Percentiles rank a stretch among this genome's conserved stretches.
Evolutionary conservation across 2,888 invertebrate genomes (phyloP).

Genomic region (Trilocha varians): DNA sequence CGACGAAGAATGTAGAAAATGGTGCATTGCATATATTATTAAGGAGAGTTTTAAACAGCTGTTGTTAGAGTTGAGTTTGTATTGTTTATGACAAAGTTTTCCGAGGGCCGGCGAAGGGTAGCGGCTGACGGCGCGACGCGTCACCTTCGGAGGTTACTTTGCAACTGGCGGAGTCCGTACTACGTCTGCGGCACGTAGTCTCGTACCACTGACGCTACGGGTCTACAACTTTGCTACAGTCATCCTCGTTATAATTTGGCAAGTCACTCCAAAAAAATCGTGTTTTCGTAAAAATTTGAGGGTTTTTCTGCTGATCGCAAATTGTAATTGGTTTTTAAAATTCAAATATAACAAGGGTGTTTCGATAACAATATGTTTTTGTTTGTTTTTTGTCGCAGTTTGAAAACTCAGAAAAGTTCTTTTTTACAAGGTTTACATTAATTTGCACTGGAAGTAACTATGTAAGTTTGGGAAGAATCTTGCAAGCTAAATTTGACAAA

Average conservation of each 20-base stretch:
- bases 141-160: constrained; percentile 9
- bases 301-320: no score
- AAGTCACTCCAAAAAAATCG: not conserved
- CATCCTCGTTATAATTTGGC: not conserved
- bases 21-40: not conserved
- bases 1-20: constrained; percentile 4
- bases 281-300: not conserved
- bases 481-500: no score
- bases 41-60: not conserved
- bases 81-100: constrained; percentile 19
- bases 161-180: constrained; percentile 1
- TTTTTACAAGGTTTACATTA: no score
- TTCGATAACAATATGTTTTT: no score
- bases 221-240: not conserved
- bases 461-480: no score
- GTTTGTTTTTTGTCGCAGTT: no score
- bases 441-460: no score
- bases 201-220: not conserved
- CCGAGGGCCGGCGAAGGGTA: constrained; percentile 16
- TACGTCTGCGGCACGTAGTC: constrained; percentile 2
- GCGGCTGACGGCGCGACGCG: constrained; percentile 17
- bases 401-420: no score
- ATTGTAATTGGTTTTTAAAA: no score
- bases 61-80: constrained; percentile 8
- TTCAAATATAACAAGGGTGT: no score